Evolutionary conservation across 2,888 invertebrate genomes (phyloP), one percentile per base, ranked within the genome.

Genomic region (Agonum fuliginosum): DNA sequence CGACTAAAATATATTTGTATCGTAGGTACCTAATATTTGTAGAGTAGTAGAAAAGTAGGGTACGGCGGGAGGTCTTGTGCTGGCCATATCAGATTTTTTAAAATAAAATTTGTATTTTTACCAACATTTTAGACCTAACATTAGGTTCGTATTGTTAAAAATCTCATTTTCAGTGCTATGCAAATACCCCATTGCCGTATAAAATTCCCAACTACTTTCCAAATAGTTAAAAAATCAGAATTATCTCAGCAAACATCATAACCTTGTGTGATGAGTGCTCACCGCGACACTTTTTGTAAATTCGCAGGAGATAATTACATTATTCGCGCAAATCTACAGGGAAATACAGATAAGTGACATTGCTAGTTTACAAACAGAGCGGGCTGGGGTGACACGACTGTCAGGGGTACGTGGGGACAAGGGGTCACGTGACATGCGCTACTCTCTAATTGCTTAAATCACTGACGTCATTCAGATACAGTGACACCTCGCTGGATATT

Each of bases 291-390:
- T 70, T 70, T 70, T 70, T 70, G 70, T 70, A 70, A 70, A 70
- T 70, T 70, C 46, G 34, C 46, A 46, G 65, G 5, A 65, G 43
- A 65, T 74, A 74, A 74, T 74, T 74, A 65, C 65, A 65, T 74
- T 74, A 74, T 74, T 51, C 48, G 46, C 27, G 46, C 30, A 65
- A 74, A 58, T 27, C 74, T 74, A 65, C 51, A 62, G 74, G 74
- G 74, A 74, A 74, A 74, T 74, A 62, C 34, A 43, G 30, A 46
- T 74, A 74, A 74, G 74, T 74, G 74, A 74, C 74, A 74, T 74
- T 74, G 74, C 74, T 74, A 62, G 74, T 74, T 65, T 74, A 74
- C 65, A 74, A 74, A 74, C 65, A 74, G 46, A 27, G 27, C 46
- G 46, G 17, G 41, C 27, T 58, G 24, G 27, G 46, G 43, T 30